These are phyloP conservation scores for Microtus richardsoni DNA, from an alignment of 2,113 vertebrate species.

Conservation along the genomic window DNA sequence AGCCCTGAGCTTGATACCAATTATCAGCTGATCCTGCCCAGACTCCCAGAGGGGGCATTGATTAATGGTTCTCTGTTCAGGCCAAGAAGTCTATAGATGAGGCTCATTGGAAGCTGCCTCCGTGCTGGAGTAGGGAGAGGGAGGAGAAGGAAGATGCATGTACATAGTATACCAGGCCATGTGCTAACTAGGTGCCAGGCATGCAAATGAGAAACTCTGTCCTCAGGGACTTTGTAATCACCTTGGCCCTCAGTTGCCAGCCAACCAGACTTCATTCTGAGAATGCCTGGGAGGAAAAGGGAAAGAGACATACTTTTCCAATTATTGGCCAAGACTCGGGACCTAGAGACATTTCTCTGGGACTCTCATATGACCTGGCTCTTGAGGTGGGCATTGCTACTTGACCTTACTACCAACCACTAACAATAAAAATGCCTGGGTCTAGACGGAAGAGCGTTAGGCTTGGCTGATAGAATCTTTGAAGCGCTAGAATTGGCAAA, in stretches of 20 bases:
- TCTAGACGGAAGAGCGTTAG: neutral
- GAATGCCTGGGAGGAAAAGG: neutral
- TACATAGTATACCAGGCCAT: neutral
- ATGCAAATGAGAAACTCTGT: constrained; percentile 13
- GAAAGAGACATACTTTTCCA: neutral
- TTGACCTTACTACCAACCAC: neutral
- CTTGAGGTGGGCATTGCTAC: neutral
- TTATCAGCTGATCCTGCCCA: neutral
- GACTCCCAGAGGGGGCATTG: neutral
- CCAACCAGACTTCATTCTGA: neutral
- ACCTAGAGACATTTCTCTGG: neutral
- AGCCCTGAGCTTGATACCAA: constrained; percentile 1
- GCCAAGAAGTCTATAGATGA: neutral
- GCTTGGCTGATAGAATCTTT: neutral
- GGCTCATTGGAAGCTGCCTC: neutral
- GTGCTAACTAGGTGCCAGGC: constrained; percentile 16
- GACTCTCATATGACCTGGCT: neutral
- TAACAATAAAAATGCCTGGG: neutral
- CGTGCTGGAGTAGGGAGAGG: neutral
- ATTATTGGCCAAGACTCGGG: neutral
- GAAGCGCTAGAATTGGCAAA: neutral
- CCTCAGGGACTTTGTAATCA: constrained; percentile 55
- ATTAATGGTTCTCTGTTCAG: neutral
- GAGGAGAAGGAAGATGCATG: neutral
- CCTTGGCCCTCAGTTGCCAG: neutral